phyloP scores from a whole-genome alignment of 1,140 invertebrate species.

The Polypedilum vanderplanki region DNA sequence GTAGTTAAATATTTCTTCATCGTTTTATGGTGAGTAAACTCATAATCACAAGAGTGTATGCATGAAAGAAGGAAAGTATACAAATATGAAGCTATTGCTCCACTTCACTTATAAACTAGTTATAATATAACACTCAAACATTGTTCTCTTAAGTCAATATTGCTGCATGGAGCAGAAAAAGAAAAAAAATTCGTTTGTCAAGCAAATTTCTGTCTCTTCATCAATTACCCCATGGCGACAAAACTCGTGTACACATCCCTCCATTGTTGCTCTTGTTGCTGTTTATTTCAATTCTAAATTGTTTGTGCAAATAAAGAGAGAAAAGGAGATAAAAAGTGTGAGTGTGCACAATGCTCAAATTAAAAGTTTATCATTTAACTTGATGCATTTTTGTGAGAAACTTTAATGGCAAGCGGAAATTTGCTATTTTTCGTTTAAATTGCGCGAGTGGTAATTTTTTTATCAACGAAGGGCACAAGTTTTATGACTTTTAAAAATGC shows the following conservation, averaged over 20 bases:
- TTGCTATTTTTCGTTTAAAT: neutral
- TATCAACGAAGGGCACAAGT: constrained; percentile 5
- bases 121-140: constrained; percentile 9
- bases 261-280: neutral
- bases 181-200: neutral
- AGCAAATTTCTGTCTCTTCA: neutral
- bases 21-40: too few species aligned
- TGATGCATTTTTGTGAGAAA: neutral
- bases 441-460: neutral
- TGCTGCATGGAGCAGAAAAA: neutral
- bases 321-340: neutral
- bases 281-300: constrained; percentile 3
- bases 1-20: too few species aligned
- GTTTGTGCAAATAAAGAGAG: neutral
- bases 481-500: constrained; percentile 19
- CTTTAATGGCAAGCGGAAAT: constrained; percentile 11
- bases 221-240: constrained; percentile 10
- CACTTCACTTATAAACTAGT: constrained; percentile 1
- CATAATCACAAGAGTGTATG: too few species aligned
- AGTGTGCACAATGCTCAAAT: neutral
- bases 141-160: neutral
- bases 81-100: neutral
- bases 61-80: neutral
- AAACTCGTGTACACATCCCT: constrained; percentile 2
- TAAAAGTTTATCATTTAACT: too few species aligned